These are phyloP conservation scores for Monopis laevigella DNA, from an alignment of 2,888 invertebrate genomes.

Conservation along the genomic window DNA sequence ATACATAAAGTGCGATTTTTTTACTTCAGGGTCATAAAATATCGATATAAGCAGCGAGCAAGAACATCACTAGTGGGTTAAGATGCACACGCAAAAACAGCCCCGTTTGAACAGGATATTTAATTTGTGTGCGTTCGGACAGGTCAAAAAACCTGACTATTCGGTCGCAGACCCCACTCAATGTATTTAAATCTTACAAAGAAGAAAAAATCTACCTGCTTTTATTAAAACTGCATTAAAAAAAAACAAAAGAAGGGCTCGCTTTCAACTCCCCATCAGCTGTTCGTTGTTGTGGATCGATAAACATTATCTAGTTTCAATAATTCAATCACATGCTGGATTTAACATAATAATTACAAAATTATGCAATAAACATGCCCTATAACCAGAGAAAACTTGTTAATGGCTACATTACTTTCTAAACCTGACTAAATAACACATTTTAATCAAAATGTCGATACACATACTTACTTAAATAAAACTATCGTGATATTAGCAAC, in stretches of 20 bases:
- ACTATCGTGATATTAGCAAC: background rate
- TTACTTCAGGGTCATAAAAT: no score
- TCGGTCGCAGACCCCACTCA: conserved; percentile 8
- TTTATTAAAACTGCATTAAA: background rate
- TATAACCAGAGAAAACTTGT: background rate
- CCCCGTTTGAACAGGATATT: no score
- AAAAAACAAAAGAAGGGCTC: no score
- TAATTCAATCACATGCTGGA: no score
- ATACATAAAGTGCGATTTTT: no score
- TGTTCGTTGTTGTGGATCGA: background rate
- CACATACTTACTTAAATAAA: no score
- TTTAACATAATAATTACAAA: no score
- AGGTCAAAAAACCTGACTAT: conserved; percentile 6
- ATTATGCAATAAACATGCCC: background rate
- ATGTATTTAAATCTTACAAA: background rate
- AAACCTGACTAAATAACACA: background rate
- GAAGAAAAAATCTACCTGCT: conserved; percentile 1
- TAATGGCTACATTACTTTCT: background rate
- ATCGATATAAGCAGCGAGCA: no score
- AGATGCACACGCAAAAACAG: no score
- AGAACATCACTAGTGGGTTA: no score
- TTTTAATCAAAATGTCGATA: background rate
- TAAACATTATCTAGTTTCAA: no score
- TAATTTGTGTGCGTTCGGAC: background rate
- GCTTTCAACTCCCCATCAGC: no score